A percentile compares a stretch with the other conserved stretches of the same genome.
phyloP scores from a whole-genome alignment of 1,140 invertebrate species.

The Saccostrea echinata region DNA sequence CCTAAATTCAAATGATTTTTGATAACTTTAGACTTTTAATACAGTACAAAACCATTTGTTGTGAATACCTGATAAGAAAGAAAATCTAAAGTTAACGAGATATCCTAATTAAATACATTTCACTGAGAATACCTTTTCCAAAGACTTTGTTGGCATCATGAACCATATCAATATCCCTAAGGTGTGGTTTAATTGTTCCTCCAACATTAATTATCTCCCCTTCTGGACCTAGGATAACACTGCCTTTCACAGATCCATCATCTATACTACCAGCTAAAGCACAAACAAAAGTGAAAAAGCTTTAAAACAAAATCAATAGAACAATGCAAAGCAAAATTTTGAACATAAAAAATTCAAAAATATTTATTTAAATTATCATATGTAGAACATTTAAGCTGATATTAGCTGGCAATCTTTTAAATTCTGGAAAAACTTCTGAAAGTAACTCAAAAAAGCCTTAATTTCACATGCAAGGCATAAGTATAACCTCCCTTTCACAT shows the following conservation, averaged over 20 bases:
- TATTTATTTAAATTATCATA: too few species aligned
- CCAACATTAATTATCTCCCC: conserved; percentile 75
- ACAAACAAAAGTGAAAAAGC: not conserved
- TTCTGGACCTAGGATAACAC: conserved; percentile 74
- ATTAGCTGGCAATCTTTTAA: too few species aligned
- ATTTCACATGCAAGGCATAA: too few species aligned
- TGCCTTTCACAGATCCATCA: conserved; percentile 70
- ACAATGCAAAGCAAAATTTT: not conserved
- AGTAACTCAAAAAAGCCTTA: too few species aligned
- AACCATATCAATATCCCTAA: conserved; percentile 62
- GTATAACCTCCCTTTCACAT: too few species aligned
- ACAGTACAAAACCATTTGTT: too few species aligned
- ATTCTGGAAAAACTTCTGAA: too few species aligned
- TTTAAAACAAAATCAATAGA: not conserved
- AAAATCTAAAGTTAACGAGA: not conserved
- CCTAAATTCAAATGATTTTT: too few species aligned
- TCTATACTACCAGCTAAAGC: conserved; percentile 67
- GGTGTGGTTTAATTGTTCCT: conserved; percentile 62
- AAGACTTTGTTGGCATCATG: conserved; percentile 56
- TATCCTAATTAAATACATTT: not conserved
- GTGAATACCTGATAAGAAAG: too few species aligned
- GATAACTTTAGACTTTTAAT: too few species aligned
- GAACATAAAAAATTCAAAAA: too few species aligned
- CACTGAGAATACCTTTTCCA: conserved; percentile 48
- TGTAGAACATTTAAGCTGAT: too few species aligned